phyloP scores from a whole-genome alignment of 2,888 invertebrate species.

The Oxytorus armatus region DNA sequence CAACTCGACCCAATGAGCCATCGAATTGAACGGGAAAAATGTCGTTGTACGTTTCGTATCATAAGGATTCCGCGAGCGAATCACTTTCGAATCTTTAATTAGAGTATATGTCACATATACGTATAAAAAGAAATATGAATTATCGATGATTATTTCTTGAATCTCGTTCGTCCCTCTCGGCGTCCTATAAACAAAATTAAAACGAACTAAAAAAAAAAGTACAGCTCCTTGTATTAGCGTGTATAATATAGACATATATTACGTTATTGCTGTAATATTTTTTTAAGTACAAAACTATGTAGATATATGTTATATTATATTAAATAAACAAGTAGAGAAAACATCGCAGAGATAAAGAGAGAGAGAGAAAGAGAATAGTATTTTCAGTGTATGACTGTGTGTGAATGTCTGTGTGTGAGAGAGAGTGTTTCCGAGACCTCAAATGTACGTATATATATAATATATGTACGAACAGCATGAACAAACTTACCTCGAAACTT shows the following conservation, averaged over 20 bases:
- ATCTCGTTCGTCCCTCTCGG: slow-evolving; percentile 39
- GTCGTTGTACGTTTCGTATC: too few species aligned
- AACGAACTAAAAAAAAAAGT: slow-evolving; percentile 1
- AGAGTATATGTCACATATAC: neutral
- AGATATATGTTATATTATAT: neutral
- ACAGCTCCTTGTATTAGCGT: slow-evolving; percentile 14
- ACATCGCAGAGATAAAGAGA: slow-evolving; percentile 48
- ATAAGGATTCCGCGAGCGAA: neutral
- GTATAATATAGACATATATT: slow-evolving; percentile 9
- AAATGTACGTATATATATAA: slow-evolving; percentile 19
- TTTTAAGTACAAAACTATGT: neutral
- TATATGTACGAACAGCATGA: slow-evolving; percentile 59
- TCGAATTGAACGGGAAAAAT: neutral
- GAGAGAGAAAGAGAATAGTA: slow-evolving; percentile 31
- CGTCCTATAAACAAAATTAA: slow-evolving; percentile 69
- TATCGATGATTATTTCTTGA: slow-evolving; percentile 40
- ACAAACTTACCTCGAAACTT: slow-evolving; percentile 80
- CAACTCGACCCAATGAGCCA: neutral
- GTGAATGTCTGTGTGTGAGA: slow-evolving; percentile 22
- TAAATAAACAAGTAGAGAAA: slow-evolving; percentile 11
- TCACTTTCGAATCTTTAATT: neutral
- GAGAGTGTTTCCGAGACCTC: slow-evolving; percentile 24
- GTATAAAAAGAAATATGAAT: slow-evolving; percentile 7
- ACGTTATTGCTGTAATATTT: neutral
- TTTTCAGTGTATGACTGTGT: slow-evolving; percentile 39